Conservation (phyloP, 2,113 vertebrate species). For the Apteryx mantelli region DNA sequence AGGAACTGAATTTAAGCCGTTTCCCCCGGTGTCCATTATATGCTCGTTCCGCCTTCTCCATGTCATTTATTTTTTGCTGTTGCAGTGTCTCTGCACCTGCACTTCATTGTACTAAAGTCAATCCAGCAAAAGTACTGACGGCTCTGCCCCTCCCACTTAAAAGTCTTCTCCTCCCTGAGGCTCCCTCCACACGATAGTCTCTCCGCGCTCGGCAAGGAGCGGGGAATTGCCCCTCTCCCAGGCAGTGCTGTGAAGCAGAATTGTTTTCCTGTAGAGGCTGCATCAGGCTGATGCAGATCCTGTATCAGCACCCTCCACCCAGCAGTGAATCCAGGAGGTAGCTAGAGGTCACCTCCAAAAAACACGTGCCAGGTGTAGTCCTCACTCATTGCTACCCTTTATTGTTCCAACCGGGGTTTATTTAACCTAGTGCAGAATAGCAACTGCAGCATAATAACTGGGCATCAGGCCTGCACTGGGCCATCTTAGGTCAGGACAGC, state of each 20-base stretch:
- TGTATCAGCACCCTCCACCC: neutral
- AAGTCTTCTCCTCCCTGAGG: neutral
- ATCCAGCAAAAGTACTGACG: neutral
- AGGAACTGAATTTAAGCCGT: constrained; percentile 19
- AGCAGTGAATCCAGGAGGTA: neutral
- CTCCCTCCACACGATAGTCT: fast-evolving
- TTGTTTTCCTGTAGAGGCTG: neutral
- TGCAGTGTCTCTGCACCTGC: constrained; percentile 25
- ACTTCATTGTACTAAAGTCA: neutral
- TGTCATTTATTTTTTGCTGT: constrained; percentile 38
- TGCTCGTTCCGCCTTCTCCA: neutral
- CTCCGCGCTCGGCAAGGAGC: neutral
- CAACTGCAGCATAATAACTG: neutral
- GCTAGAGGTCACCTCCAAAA: neutral
- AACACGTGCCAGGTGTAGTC: neutral
- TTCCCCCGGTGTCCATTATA: constrained; percentile 23
- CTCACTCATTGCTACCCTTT: neutral
- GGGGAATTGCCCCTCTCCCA: neutral
- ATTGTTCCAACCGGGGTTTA: neutral
- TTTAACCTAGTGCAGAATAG: neutral
- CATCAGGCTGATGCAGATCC: neutral
- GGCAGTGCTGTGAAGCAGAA: neutral
- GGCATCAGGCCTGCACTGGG: neutral
- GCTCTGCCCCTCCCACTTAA: neutral
- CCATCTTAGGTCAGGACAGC: neutral